phyloP scores from a whole-genome alignment of 2,888 invertebrate genomes.

The Baronia brevicornis region DNA sequence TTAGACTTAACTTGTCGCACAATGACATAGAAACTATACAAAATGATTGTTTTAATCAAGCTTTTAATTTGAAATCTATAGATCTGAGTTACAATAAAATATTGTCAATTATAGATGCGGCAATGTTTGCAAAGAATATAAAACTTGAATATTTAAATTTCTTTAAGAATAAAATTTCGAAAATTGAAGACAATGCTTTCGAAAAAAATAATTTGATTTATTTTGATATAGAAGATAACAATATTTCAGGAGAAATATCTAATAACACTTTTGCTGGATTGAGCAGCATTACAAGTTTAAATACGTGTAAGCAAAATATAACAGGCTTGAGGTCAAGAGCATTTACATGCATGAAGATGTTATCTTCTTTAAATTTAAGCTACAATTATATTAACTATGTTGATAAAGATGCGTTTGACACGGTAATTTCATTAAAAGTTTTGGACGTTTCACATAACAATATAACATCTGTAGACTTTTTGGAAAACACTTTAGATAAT shows the following conservation, averaged over 20 bases:
- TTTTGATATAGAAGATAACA: conserved; percentile 45
- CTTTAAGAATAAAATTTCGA: conserved; percentile 38
- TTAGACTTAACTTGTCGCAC: conserved; percentile 42
- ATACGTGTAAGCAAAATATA: conserved; percentile 42
- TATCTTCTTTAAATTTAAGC: conserved; percentile 44
- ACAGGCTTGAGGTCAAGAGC: conserved; percentile 32
- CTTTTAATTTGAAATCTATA: conserved; percentile 30
- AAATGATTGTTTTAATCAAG: conserved; percentile 44
- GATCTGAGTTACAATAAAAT: conserved; percentile 53
- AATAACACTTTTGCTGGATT: conserved; percentile 43
- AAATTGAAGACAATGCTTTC: conserved; percentile 42
- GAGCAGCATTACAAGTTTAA: conserved; percentile 29
- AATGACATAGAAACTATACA: conserved; percentile 44
- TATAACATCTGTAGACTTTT: conserved; percentile 35
- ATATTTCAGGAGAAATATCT: conserved; percentile 36
- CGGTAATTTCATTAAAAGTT: conserved; percentile 25
- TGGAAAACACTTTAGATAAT: conserved; percentile 32
- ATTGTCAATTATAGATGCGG: conserved; percentile 33
- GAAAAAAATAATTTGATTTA: conserved; percentile 33
- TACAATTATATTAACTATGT: conserved; percentile 37
- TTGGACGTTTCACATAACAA: conserved; percentile 51
- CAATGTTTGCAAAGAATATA: conserved; percentile 42
- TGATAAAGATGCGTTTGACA: conserved; percentile 36
- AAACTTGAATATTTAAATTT: conserved; percentile 40
- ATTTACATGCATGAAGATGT: conserved; percentile 32